Evolutionary conservation across 2,113 vertebrate genomes (phyloP).

Genomic region (Butorides virescens): DNA sequence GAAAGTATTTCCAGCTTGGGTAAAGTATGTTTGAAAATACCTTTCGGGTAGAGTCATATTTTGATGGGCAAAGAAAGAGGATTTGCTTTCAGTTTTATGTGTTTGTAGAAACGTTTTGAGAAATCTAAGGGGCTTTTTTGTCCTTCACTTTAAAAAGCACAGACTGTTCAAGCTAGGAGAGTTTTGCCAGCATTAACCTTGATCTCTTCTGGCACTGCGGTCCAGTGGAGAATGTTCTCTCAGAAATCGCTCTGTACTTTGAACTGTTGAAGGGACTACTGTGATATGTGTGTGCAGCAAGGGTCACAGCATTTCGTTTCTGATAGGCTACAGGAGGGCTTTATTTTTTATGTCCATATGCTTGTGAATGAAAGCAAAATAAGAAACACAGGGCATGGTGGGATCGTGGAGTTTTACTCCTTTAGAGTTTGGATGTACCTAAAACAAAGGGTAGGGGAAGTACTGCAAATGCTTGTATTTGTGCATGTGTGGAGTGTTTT

Average conservation of each 20-base stretch:
- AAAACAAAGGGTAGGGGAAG: not conserved
- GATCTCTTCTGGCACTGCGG: not conserved
- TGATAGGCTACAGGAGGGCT: not conserved
- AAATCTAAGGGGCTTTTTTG: not conserved
- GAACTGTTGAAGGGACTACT: slow-evolving; percentile 50
- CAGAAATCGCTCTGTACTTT: slow-evolving; percentile 57
- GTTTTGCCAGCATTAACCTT: not conserved
- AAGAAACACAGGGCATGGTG: not conserved
- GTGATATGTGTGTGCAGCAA: not conserved
- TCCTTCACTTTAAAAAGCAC: not conserved
- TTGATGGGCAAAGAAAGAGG: slow-evolving; percentile 27
- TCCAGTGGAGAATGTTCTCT: not conserved
- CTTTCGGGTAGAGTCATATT: slow-evolving; percentile 17
- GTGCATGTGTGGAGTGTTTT: not conserved
- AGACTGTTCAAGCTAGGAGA: not conserved
- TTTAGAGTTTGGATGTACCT: not conserved
- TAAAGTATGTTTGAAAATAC: slow-evolving; percentile 50
- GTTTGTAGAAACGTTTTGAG: slow-evolving; percentile 15
- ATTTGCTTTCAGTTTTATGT: slow-evolving; percentile 18
- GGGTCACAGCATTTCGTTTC: not conserved
- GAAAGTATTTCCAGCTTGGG: slow-evolving; percentile 35
- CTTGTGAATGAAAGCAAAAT: not conserved
- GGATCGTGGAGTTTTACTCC: not conserved
- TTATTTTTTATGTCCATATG: not conserved
- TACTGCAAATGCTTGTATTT: not conserved